Evolutionary conservation across 2,888 invertebrate genomes (phyloP).

Genomic region (Lutraria lutraria): DNA sequence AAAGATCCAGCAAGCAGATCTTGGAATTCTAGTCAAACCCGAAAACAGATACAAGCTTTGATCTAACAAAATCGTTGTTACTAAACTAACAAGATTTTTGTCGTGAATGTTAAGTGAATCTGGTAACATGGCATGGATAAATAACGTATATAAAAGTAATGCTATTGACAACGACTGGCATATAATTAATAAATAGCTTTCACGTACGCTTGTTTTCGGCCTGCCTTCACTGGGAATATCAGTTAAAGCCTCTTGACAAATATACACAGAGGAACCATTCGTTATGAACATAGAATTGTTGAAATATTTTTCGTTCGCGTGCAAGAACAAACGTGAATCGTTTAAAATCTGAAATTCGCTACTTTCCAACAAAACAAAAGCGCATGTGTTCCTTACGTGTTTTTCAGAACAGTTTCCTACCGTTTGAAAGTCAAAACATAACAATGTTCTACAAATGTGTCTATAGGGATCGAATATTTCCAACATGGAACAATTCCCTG

Average conservation of each 20-base stretch:
- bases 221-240: not conserved
- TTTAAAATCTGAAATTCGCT: not conserved
- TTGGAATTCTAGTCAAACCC: not conserved
- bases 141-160: not conserved
- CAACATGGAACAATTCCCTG: not conserved
- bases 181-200: not conserved
- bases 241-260: not conserved
- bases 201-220: not conserved
- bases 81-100: not conserved
- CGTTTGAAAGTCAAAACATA: not conserved
- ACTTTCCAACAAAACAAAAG: not conserved
- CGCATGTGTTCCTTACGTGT: not conserved
- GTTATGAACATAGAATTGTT: not conserved
- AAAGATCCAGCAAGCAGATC: not conserved
- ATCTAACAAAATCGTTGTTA: not conserved
- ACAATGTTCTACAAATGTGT: not conserved
- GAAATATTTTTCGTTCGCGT: not conserved
- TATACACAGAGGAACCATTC: not conserved
- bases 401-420: not conserved
- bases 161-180: not conserved
- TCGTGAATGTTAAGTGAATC: not conserved
- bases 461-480: not conserved
- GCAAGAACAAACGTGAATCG: not conserved
- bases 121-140: not conserved
- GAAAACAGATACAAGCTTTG: not conserved